Conservation (phyloP, 2,888 invertebrate species). For the Escarpia spicata region DNA sequence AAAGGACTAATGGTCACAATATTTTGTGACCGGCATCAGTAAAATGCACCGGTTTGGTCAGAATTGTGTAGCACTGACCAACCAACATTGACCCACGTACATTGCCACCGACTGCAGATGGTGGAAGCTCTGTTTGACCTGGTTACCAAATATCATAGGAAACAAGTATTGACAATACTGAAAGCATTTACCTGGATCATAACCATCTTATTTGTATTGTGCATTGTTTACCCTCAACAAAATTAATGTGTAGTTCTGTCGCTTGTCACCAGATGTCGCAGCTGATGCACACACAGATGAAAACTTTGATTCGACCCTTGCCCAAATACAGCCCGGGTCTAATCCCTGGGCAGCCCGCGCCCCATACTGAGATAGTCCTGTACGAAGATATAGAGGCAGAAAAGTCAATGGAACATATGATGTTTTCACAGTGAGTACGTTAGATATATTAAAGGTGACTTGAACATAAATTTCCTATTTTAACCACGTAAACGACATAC, state of each 20-base stretch:
- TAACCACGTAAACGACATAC: no score
- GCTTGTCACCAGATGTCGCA: slow-evolving; percentile 49
- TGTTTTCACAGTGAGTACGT: neutral
- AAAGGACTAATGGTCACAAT: neutral
- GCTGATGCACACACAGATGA: slow-evolving; percentile 55
- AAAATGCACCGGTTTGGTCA: no score
- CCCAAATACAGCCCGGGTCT: slow-evolving; percentile 51
- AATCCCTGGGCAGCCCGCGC: slow-evolving; percentile 43
- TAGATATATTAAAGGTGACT: neutral
- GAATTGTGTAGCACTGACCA: no score
- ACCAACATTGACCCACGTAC: no score
- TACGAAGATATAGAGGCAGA: slow-evolving; percentile 40
- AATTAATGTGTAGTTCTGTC: neutral
- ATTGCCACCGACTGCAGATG: no score
- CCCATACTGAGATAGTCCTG: slow-evolving; percentile 61
- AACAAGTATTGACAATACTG: no score
- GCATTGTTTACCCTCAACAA: neutral
- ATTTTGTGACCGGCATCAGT: no score
- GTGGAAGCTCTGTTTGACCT: no score
- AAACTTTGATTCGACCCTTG: slow-evolving; percentile 53
- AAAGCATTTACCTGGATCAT: no score
- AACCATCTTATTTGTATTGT: no score
- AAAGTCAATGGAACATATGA: neutral
- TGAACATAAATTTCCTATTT: no score
- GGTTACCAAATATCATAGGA: no score